Conservation (phyloP, 2,888 invertebrate species). For the Rugalucina vietnamica region DNA sequence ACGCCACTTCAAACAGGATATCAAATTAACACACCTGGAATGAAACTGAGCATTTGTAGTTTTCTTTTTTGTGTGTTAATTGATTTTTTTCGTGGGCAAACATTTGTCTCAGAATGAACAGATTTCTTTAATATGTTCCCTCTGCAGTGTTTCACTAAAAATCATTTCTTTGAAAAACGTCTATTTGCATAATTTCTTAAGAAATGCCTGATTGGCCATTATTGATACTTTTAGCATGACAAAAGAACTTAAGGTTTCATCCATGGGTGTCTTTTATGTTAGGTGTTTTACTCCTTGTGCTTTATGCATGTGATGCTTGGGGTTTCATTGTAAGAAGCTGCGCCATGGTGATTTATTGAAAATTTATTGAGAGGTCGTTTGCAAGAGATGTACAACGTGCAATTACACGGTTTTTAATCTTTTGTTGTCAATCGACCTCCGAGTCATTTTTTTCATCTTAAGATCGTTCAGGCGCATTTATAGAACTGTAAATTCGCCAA, state of each 20-base stretch:
- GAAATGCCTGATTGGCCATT: conserved; percentile 30
- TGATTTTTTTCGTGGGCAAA: not conserved
- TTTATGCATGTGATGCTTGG: conserved; percentile 45
- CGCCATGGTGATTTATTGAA: conserved; percentile 59
- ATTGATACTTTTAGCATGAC: conserved; percentile 51
- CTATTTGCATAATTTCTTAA: conserved; percentile 64
- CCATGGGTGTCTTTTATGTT: conserved; percentile 55
- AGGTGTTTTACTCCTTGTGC: conserved; percentile 50
- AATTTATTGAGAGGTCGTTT: conserved; percentile 59
- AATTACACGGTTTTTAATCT: conserved; percentile 57
- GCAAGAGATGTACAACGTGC: conserved; percentile 47
- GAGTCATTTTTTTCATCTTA: conserved; percentile 24
- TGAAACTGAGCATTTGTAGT: not conserved
- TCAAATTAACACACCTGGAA: conserved; percentile 39
- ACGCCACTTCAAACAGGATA: conserved; percentile 6
- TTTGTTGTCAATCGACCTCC: conserved; percentile 58
- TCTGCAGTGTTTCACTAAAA: not conserved
- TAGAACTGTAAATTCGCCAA: conserved; percentile 8
- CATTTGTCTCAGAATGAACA: not conserved
- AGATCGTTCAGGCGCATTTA: conserved; percentile 13
- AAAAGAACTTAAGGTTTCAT: conserved; percentile 48
- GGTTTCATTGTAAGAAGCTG: conserved; percentile 41
- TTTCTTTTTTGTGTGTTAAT: not conserved
- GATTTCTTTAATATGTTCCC: not conserved
- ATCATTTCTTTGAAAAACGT: conserved; percentile 9